Base-by-base conservation (phyloP, 2,113 vertebrate genomes). In the Cheilinus undulatus region DNA sequence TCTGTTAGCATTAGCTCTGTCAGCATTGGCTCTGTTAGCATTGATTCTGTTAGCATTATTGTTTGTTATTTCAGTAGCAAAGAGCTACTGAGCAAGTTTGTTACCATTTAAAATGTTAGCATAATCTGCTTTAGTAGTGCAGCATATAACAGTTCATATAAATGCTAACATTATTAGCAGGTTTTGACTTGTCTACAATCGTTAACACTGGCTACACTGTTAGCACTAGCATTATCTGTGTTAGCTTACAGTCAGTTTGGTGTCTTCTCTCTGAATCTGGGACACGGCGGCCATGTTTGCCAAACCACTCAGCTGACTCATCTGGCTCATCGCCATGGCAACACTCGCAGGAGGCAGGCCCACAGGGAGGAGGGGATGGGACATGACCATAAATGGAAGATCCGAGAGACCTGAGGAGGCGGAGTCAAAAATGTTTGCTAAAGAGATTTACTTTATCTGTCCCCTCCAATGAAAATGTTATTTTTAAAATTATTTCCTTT, bases 291-390 rank as follows among this genome's bases (percentile, higher is more conserved):
- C 95, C 95, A 97, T 96, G 90, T 97, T 97, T 53, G 95, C 94
- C 48, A 96, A 95, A 51, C 94, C 93, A 79, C 95, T 96, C 78
- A 98, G 95, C 90, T 98, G 97, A 92, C 94, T 97, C 96, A 97
- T 97, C 91, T 97, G 97, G 89, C 95, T 97, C 95, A 98, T 96
- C 63, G 96, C 96, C 96, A 98, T 96, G 72, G 96, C 95, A 52
- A 98, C 96, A 20, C 95, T 96, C 80, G 95, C 95, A 4, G 96
- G 95, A 84, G 97, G 97, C 89, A 98, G 95, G 91, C 95, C 95
- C 90, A 97, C 95, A 3, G 96, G 96, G 75, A 97, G 95, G 76
- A 97, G 93, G 67, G 95, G 95, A 88, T 98, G 97, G 53, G 97
- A 95, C 96, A 97, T 96, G 93, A 98, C 96, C 96, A 98, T 96